Conservation (phyloP, 2,113 vertebrate species). For the Progne subis region DNA sequence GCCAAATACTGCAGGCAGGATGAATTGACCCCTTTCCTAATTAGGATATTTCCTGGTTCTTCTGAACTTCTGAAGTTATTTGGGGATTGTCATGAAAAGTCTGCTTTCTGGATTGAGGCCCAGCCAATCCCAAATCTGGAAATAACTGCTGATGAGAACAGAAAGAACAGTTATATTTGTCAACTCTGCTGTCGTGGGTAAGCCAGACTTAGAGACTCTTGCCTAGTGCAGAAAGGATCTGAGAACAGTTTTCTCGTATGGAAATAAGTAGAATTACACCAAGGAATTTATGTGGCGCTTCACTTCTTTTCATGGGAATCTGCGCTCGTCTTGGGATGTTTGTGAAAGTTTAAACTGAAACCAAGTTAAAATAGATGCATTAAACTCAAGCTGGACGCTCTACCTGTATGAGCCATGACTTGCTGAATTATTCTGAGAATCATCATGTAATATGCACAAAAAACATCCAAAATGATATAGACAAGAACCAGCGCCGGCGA, state of each 20-base stretch:
- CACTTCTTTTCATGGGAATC: not conserved
- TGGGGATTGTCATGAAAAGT: not conserved
- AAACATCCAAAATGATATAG: rapidly evolving
- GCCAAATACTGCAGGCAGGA: slow-evolving; percentile 30
- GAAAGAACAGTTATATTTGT: slow-evolving; percentile 1
- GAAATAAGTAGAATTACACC: not conserved
- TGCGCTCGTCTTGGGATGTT: not conserved
- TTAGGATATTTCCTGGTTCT: slow-evolving; percentile 30
- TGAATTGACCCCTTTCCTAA: slow-evolving; percentile 18
- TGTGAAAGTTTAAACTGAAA: not conserved
- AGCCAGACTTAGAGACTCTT: not conserved
- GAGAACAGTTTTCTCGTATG: not conserved
- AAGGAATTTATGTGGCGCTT: not conserved
- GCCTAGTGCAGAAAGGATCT: not conserved
- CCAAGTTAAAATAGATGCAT: not conserved
- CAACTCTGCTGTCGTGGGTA: not conserved
- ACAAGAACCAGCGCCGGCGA: not conserved
- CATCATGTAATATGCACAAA: not conserved
- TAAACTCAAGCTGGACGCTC: not conserved
- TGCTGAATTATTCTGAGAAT: not conserved
- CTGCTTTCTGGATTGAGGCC: slow-evolving; percentile 16
- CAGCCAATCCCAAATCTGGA: slow-evolving; percentile 16
- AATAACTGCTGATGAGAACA: slow-evolving; percentile 7
- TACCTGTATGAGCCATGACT: not conserved
- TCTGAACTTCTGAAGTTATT: not conserved